Evolutionary conservation across 2,797 vertebrate species (phyloP), one percentile per base, ranked within the genome.

Genomic region (Myotis findleyi): DNA sequence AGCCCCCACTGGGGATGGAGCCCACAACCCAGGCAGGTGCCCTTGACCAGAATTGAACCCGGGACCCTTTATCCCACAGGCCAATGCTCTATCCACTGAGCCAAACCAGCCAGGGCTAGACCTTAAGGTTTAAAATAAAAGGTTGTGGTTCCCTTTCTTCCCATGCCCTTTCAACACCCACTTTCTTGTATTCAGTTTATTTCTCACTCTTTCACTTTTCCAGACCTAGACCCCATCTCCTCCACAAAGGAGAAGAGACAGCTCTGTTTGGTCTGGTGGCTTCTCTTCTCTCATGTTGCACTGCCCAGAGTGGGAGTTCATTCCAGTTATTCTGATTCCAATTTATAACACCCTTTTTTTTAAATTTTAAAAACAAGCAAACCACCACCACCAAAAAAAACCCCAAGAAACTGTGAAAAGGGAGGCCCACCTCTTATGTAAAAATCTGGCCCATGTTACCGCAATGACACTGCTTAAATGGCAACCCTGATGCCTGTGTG

Each of bases 231-330:
- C 97, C 97, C 97, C 93, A 92, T 95, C 96, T 97, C 85, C 97
- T 97, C 97, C 30, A 84, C 96, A 97, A 95, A 97, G 89, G 97
- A 94, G 95, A 73, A 93, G 93, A 97, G 94, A 95, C 81, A 96
- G 93, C 97, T 96, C 97, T 96, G 94, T 96, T 90, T 86, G 98
- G 98, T 96, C 79, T 18, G 96, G 96, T 97, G 97, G 91, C 97
- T 96, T 97, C 97, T 93, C 97, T 96, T 97, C 96, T 97, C 98
- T 98, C 97, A 96, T 98, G 97, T 98, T 98, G 98, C 98, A 98
- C 98, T 98, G 98, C 98, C 57, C 25, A 59, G 96, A 96, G 96
- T 98, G 98, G 98, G 97, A 98, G 97, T 97, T 97, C 57, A 90
- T 80, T 96, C 98, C 98, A 97, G 97, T 97, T 98, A 96, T 98